Evolutionary conservation across 2,888 invertebrate species (phyloP), one percentile per base, ranked within the genome.

Genomic region (Dorcus parallelipipedus): DNA sequence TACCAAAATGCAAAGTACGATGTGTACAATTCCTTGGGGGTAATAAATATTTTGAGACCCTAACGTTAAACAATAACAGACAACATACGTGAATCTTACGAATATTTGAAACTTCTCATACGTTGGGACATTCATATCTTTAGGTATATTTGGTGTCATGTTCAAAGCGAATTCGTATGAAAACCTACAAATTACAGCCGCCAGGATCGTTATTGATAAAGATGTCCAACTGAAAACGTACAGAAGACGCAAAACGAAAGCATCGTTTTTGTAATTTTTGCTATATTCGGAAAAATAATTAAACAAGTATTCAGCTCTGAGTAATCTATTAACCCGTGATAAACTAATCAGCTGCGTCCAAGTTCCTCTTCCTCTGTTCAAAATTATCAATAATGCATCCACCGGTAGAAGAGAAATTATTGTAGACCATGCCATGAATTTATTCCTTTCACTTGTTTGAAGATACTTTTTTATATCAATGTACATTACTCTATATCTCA

Each of bases 301-400:
- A 23, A 51, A 41, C 9, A 60, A 14, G 26, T 54, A 60, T n/a
- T 17, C 39, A 0, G 51, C 10, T 48, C 58, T 60, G 8, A 54
- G 45, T 3, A 52, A 33, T 1, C 60, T 54, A 52, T 60, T 60
- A 6, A 57, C 9, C 56, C 59, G 52, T 4, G 52, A 56, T 38
- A 51, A 20, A n/a, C 38, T 7, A 39, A 45, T 52, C 7, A 39
- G 10, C 9, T 10, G 33, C 10, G 51, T 45, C 5, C 50, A 45
- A 10, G 38, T 7, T n/a, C 48, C 40, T 26, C 0, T 39, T 9
- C 39, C 40, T 17, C 51, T 9, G 9, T 45, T 45, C 26, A 52
- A 20, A 7, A 51, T 9, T 33, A 47, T 52, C 8, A 45, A 14
- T 23, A 59, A 17, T 8, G 53, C 52, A 59, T 59, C 59, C n/a